A percentile compares a stretch with the other conserved stretches of the same genome.
Conservation (phyloP, 2,797 vertebrate genomes). For the Rallus crepitans region DNA sequence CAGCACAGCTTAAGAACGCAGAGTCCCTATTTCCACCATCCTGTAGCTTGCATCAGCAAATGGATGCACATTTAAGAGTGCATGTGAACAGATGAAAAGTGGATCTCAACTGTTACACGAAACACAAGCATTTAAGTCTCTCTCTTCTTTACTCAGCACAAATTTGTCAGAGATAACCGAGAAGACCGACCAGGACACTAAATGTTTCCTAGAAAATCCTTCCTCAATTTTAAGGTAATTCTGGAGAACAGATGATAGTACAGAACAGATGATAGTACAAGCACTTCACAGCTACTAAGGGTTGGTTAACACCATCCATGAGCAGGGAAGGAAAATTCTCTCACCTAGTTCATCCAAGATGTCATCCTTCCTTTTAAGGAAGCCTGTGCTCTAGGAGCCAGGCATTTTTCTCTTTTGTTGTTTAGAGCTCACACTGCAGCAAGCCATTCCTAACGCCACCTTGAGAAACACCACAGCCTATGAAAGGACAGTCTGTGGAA, state of each 20-base stretch:
- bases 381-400: background rate
- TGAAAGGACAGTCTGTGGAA: background rate
- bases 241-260: background rate
- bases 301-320: background rate
- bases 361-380: background rate
- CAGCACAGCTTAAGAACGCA: background rate
- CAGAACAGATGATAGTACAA: background rate
- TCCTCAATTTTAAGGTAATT: background rate
- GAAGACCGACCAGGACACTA: background rate
- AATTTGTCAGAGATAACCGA: background rate
- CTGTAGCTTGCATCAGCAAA: background rate
- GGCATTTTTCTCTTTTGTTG: background rate
- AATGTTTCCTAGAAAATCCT: background rate
- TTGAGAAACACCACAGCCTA: background rate
- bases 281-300: background rate
- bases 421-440: background rate
- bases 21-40: background rate
- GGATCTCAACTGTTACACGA: background rate
- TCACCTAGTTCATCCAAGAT: background rate
- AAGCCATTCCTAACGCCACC: background rate
- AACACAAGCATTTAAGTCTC: background rate
- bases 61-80: fast-evolving
- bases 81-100: background rate
- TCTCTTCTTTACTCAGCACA: background rate
- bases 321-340: background rate